Conservation (phyloP, 2,797 vertebrate species). For the Masticophis lateralis region DNA sequence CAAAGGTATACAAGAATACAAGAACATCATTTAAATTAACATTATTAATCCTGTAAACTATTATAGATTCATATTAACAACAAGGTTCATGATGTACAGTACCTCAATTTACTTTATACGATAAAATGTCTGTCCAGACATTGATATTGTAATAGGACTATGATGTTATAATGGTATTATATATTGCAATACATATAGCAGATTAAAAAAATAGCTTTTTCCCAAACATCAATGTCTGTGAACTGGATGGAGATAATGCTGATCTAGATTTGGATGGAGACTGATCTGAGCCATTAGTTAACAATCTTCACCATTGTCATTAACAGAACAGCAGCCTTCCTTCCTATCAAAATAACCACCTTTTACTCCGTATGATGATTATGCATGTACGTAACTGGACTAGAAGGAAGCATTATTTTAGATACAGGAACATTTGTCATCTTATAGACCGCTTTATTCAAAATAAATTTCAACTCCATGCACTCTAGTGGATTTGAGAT, state of each 20-base stretch:
- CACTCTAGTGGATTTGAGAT: not conserved
- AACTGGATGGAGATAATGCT: not conserved
- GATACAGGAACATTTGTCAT: not conserved
- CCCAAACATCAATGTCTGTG: not conserved
- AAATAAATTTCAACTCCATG: not conserved
- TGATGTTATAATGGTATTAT: not conserved
- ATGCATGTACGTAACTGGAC: not conserved
- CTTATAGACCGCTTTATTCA: not conserved
- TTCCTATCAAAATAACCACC: not conserved
- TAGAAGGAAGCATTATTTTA: not conserved
- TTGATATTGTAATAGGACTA: constrained; percentile 14
- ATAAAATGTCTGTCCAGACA: constrained; percentile 33
- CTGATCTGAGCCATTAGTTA: not conserved
- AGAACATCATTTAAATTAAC: not conserved
- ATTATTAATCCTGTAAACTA: constrained; percentile 70
- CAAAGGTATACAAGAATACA: not conserved
- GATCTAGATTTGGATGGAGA: too few species aligned
- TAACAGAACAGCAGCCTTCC: not conserved
- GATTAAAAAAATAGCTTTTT: not conserved
- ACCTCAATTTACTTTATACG: constrained; percentile 45
- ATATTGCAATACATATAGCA: not conserved
- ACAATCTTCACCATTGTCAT: not conserved
- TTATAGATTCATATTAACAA: constrained; percentile 65
- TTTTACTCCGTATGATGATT: not conserved
- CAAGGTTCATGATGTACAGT: constrained; percentile 21